Conservation (phyloP, 1,140 invertebrate species). For the Limonius californicus region DNA sequence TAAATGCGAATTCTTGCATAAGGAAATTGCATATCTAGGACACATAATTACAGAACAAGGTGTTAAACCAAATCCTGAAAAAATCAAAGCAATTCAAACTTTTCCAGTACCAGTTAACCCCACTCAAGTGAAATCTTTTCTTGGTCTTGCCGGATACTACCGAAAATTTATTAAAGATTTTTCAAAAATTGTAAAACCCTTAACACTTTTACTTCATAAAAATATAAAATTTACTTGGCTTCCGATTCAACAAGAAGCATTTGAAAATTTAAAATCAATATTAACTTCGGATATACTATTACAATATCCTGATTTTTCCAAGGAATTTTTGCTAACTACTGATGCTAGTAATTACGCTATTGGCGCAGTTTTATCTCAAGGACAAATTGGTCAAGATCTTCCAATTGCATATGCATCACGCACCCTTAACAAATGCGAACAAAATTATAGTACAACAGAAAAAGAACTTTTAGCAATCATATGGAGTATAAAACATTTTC, state of each 20-base stretch:
- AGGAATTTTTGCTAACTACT: conserved; percentile 41
- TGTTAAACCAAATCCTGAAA: conserved; percentile 41
- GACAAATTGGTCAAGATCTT: conserved; percentile 28
- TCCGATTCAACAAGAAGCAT: not conserved
- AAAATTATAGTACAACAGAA: conserved; percentile 43
- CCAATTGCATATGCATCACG: conserved; percentile 37
- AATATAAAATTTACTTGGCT: conserved; percentile 15
- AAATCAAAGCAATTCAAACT: conserved; percentile 38
- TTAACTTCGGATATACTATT: conserved; percentile 46
- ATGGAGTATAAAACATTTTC: conserved; percentile 47
- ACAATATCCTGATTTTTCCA: conserved; percentile 39
- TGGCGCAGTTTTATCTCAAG: conserved; percentile 40
- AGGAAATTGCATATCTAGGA: conserved; percentile 42
- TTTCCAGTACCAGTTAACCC: conserved; percentile 38
- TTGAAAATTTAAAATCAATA: conserved; percentile 41
- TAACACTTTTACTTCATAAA: conserved; percentile 28
- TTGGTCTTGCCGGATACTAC: conserved; percentile 38
- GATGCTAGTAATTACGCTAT: conserved; percentile 43
- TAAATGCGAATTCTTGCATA: conserved; percentile 37
- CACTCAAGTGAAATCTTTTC: conserved; percentile 41
- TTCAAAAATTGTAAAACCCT: conserved; percentile 28
- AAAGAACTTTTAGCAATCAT: conserved; percentile 54
- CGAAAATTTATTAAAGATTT: conserved; percentile 35
- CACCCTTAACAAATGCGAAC: conserved; percentile 29
- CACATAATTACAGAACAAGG: conserved; percentile 40